Conservation (phyloP, 2,797 vertebrate species). For the Sciurus vulgaris region DNA sequence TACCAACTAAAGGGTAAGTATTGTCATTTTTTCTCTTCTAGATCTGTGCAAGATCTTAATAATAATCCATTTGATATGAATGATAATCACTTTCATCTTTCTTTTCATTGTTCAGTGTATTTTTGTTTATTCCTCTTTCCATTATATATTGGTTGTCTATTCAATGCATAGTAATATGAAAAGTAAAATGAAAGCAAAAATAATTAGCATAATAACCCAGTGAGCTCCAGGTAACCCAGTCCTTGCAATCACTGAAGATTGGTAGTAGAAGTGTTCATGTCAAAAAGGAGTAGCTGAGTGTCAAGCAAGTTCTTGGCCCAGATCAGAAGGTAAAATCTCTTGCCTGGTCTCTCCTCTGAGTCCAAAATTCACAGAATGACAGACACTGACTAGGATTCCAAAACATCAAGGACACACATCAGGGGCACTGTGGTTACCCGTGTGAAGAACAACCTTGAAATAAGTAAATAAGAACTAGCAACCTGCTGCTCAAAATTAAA, state of each 20-base stretch:
- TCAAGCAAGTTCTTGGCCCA: accelerated
- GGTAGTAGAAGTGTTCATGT: not conserved
- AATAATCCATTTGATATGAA: not conserved
- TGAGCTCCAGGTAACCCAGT: not conserved
- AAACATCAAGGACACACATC: not conserved
- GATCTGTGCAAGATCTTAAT: not conserved
- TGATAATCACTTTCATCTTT: not conserved
- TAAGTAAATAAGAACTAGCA: not conserved
- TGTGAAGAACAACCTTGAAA: not conserved
- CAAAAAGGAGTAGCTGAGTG: not conserved
- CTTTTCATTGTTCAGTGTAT: not conserved
- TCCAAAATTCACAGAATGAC: not conserved
- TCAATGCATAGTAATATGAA: not conserved
- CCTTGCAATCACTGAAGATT: accelerated
- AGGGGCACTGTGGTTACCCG: accelerated
- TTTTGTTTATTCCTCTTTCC: not conserved
- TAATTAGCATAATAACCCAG: not conserved
- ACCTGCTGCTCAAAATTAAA: not conserved
- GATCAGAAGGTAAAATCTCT: accelerated
- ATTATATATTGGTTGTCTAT: not conserved
- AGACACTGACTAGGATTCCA: not conserved
- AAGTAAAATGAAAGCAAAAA: not conserved
- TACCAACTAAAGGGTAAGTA: not conserved
- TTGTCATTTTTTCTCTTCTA: not conserved
- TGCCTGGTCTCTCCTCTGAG: not conserved